These are phyloP conservation scores for Muscicapa striata DNA, from an alignment of 2,797 vertebrate genomes.

Conservation along the genomic window DNA sequence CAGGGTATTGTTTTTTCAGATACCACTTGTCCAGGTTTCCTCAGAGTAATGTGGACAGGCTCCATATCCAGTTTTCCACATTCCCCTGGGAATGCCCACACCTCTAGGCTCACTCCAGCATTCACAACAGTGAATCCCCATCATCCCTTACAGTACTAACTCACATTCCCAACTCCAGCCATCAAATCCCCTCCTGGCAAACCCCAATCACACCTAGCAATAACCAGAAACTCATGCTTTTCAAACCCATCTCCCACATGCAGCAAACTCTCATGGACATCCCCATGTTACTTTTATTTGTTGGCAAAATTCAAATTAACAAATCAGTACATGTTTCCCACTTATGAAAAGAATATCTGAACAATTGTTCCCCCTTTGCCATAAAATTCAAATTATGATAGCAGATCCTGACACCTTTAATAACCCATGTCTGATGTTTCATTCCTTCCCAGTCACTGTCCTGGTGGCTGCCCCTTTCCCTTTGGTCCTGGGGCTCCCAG, in stretches of 20 bases:
- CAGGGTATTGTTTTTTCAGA: not conserved
- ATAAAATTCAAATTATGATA: not conserved
- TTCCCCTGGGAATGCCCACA: not conserved
- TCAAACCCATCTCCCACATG: not conserved
- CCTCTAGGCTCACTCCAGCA: not conserved
- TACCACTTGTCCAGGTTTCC: not conserved
- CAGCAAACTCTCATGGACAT: not conserved
- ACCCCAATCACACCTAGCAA: not conserved
- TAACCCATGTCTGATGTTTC: not conserved
- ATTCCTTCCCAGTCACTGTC: not conserved
- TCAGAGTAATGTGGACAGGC: not conserved
- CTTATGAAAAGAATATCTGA: not conserved
- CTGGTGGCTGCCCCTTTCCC: not conserved
- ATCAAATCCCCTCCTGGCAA: not conserved
- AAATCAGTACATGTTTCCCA: not conserved
- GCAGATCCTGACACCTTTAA: too few species aligned
- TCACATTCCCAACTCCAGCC: not conserved
- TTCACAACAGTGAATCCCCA: too few species aligned
- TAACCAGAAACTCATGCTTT: not conserved
- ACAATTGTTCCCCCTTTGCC: not conserved
- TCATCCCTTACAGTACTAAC: too few species aligned
- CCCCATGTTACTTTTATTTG: not conserved
- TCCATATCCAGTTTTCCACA: not conserved
- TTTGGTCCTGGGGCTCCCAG: not conserved
- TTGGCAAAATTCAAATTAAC: not conserved